A percentile compares a stretch with the other conserved stretches of the same genome.
These are phyloP conservation scores for Hemibagrus wyckioides DNA, from an alignment of 2,113 vertebrate genomes.

Conservation along the genomic window DNA sequence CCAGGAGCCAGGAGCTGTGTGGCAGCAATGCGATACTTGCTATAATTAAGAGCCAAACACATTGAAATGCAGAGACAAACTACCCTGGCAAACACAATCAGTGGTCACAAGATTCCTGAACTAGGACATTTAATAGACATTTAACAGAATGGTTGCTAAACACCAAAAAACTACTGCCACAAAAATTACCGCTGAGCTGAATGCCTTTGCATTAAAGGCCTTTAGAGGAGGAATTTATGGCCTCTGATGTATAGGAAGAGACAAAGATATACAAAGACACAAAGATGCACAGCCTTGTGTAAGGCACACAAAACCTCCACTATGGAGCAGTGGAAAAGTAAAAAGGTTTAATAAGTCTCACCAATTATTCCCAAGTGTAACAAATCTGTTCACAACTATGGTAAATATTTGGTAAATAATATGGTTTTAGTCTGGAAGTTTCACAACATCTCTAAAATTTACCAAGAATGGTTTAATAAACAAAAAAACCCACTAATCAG, in stretches of 20 bases:
- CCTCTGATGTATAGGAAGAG: not conserved
- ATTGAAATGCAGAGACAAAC: not conserved
- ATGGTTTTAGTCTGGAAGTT: no score
- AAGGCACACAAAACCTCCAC: not conserved
- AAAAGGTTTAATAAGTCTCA: not conserved
- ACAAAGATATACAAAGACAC: not conserved
- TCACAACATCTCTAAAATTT: no score
- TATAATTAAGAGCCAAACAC: not conserved
- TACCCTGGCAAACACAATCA: not conserved
- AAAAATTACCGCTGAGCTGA: not conserved
- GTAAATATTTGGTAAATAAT: not conserved
- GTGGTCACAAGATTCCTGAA: not conserved
- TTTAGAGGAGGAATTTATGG: constrained; percentile 4
- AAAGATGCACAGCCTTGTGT: not conserved
- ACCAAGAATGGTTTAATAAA: no score
- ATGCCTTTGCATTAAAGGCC: not conserved
- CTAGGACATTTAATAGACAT: not conserved
- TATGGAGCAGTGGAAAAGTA: not conserved
- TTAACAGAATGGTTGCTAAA: constrained; percentile 17
- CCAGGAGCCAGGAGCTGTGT: not conserved
- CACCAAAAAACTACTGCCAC: not conserved
- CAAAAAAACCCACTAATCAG: no score
- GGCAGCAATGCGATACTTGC: not conserved
- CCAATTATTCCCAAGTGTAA: not conserved
- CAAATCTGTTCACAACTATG: not conserved